Conservation (phyloP, 2,888 invertebrate genomes). For the Netelia inedita region DNA sequence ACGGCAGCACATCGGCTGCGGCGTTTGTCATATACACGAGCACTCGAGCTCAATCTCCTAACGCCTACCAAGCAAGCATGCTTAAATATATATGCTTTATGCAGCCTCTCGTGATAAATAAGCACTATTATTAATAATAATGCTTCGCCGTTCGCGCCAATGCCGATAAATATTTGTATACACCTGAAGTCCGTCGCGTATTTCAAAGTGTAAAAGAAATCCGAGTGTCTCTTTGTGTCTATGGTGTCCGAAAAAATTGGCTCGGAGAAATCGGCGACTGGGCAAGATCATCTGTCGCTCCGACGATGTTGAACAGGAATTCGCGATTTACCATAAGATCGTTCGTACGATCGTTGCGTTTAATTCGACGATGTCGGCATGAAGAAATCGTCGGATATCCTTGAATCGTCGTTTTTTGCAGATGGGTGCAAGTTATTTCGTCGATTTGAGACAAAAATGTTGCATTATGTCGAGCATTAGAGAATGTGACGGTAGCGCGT, state of each 20-base stretch:
- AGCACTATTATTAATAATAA: not conserved
- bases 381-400: not conserved
- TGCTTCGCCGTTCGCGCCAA: not conserved
- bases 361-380: not conserved
- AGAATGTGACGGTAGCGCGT: constrained; percentile 17
- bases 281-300: not conserved
- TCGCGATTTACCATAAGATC: not conserved
- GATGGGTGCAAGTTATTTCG: not conserved
- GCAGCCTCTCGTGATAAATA: not conserved
- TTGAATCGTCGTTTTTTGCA: not conserved
- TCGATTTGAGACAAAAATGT: not conserved
- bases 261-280: constrained; percentile 9
- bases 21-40: constrained; percentile 60
- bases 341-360: not conserved
- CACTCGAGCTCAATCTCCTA: constrained; percentile 10
- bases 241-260: constrained; percentile 2
- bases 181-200: not conserved
- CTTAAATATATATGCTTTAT: not conserved
- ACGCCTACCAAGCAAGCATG: not conserved
- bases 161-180: not conserved
- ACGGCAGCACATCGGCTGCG: constrained; percentile 78
- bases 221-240: not conserved
- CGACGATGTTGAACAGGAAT: not conserved
- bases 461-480: constrained; percentile 32
- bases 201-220: not conserved